A percentile compares a stretch with the other conserved stretches of the same genome.
Evolutionary conservation across 92 coral and sea anemone genomes (phyloP).

Genomic region (Epizoanthus ramosus): DNA sequence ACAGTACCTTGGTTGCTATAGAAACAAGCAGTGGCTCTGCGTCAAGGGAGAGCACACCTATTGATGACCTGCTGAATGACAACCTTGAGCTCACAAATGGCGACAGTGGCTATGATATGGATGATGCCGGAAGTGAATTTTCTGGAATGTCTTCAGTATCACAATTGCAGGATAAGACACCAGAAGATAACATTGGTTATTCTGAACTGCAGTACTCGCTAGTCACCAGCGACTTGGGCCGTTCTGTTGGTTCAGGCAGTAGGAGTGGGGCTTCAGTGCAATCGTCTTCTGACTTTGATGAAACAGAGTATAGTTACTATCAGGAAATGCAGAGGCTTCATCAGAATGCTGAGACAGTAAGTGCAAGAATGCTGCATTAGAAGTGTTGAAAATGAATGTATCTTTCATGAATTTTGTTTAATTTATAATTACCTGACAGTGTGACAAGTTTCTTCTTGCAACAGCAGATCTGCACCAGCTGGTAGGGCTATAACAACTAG

Average conservation of each 20-base stretch:
- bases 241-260: conserved; percentile 66
- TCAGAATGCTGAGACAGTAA: conserved; percentile 63
- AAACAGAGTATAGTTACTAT: conserved; percentile 80
- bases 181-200: neutral
- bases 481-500: too few relatives aligned
- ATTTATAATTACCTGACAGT: too few relatives aligned
- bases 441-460: too few relatives aligned
- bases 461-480: too few relatives aligned
- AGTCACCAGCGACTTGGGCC: conserved; percentile 69
- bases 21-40: conserved; percentile 56
- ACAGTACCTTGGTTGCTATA: conserved; percentile 68
- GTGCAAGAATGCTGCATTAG: neutral
- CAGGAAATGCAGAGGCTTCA: conserved; percentile 78
- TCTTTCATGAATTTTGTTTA: too few relatives aligned
- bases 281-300: conserved; percentile 66
- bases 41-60: conserved; percentile 39
- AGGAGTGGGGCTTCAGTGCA: conserved; percentile 32
- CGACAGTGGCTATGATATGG: conserved; percentile 84
- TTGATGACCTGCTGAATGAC: conserved; percentile 15
- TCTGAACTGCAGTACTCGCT: neutral
- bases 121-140: conserved; percentile 71
- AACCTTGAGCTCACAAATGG: conserved; percentile 20
- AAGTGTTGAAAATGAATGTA: too few relatives aligned
- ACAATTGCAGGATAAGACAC: conserved; percentile 32
- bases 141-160: conserved; percentile 57